Percentiles rank a stretch among this genome's conserved stretches.
These are phyloP conservation scores for Amyelois transitella DNA, from an alignment of 1,140 invertebrate genomes.

Conservation along the genomic window DNA sequence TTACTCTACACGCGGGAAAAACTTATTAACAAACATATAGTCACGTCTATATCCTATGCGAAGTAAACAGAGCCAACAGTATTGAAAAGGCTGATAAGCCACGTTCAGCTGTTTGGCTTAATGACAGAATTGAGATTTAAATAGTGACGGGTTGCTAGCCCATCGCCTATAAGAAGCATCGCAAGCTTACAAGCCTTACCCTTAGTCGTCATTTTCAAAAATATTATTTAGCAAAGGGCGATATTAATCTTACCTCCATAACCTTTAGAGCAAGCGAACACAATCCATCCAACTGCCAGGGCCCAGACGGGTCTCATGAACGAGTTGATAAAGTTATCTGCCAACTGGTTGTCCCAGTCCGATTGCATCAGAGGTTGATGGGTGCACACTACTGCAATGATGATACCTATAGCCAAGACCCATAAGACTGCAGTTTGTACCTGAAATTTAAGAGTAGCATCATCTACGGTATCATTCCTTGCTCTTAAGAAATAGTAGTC, in stretches of 20 bases:
- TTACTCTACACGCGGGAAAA: background rate
- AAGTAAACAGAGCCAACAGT: too few species aligned
- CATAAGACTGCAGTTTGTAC: conserved; percentile 7
- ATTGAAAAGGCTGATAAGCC: too few species aligned
- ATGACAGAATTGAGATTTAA: too few species aligned
- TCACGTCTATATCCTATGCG: too few species aligned
- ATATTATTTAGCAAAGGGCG: background rate
- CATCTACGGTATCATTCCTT: too few species aligned
- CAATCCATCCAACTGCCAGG: conserved; percentile 78
- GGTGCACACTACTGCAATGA: conserved; percentile 8
- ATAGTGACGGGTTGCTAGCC: too few species aligned
- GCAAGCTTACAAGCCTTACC: too few species aligned
- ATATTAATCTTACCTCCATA: conserved; percentile 69
- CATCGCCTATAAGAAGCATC: too few species aligned
- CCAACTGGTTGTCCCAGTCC: conserved; percentile 25
- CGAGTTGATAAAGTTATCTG: conserved; percentile 72
- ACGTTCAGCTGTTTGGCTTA: too few species aligned
- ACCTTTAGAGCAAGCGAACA: conserved; percentile 76
- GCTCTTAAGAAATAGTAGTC: too few species aligned
- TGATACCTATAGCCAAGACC: conserved; percentile 5
- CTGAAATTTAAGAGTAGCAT: conserved; percentile 72
- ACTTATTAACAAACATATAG: too few species aligned
- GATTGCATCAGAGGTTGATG: conserved; percentile 16
- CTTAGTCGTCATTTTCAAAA: background rate
- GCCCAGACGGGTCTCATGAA: conserved; percentile 78